Base-by-base conservation (phyloP, 1,140 invertebrate species). In the Drosophila ambigua region DNA sequence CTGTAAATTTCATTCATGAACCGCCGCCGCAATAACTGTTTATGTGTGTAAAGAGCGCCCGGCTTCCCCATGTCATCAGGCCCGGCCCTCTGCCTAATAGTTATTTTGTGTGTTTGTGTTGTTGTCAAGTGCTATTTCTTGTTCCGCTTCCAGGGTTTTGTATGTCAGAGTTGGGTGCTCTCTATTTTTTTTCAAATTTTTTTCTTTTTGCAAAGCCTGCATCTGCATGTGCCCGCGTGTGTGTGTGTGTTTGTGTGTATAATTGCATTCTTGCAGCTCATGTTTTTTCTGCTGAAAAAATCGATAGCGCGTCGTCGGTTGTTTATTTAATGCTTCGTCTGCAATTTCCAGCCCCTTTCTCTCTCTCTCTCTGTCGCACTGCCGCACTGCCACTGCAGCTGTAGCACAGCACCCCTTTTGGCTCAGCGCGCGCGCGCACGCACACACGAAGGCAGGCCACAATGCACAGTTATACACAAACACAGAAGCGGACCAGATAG, bases 271-370 rank as follows among this genome's bases (percentile, higher is more conserved):
- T 81, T 64, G 71, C 82, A 75, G 64, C 57, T 57, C 35, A 39
- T 39, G 35, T 13, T 13, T 39, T 39, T 39, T 39, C 11, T 80
- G 63, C 54, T 66, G 72, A 69, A 88, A 88, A 87, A 88, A 87
- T 87, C 83, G 67, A 87, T 87, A 87, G 67, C 74, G 80, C 80
- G 72, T 72, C 72, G 77, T 59, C 57, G 65, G 73, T 87, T 87
- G 82, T 85, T 85, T 85, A 85, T 87, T 85, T 87, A 87, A 85
- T 87, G 82, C 82, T 87, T 87, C 82, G 82, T 85, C 82, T 85
- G 82, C 82, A 87, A 78, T 85, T 85, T 79, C 55, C 83, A 87
- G 83, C 83, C 83, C 83, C 82, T 69, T 77, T 69, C 63, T 66
- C 69, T 50, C 23, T 5, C 35, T 39, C 35, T 39, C 35, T 39